phyloP scores from a whole-genome alignment of 2,113 vertebrate genomes.

The Serilophus lunatus region DNA sequence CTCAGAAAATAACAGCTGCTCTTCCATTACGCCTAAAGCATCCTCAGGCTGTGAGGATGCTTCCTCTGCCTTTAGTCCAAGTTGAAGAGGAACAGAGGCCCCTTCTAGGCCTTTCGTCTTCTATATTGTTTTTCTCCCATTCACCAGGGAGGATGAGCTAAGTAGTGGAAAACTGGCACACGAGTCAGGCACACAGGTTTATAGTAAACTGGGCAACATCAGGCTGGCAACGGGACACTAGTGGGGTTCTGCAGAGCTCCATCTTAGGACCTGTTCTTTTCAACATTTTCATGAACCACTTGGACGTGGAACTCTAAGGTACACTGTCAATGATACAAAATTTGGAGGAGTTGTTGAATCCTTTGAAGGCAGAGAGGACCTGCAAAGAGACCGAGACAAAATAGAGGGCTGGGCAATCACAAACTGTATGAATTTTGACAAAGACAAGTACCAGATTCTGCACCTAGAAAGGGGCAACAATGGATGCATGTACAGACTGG shows the following conservation, averaged over 20 bases:
- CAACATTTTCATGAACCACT: not conserved
- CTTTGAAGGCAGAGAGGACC: not conserved
- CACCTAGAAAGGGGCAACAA: not conserved
- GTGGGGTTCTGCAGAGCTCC: not conserved
- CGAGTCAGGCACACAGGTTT: not conserved
- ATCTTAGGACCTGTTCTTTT: not conserved
- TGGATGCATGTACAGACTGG: not conserved
- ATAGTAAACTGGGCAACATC: not conserved
- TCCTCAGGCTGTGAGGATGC: not conserved
- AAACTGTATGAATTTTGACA: not conserved
- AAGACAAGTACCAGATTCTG: not conserved
- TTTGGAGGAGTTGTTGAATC: not conserved
- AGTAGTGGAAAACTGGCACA: not conserved
- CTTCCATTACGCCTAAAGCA: not conserved
- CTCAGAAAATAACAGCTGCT: not conserved
- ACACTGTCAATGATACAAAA: not conserved
- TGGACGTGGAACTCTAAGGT: not conserved
- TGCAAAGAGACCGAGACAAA: not conserved
- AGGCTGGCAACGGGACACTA: rapidly evolving
- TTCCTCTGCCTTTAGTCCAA: not conserved
- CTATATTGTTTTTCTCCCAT: not conserved
- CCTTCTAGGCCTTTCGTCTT: not conserved
- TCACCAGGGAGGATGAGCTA: not conserved
- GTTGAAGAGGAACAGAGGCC: not conserved
- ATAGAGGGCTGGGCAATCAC: not conserved